These are phyloP conservation scores for Hippolais icterina DNA, from an alignment of 2,113 vertebrate genomes.

Conservation along the genomic window DNA sequence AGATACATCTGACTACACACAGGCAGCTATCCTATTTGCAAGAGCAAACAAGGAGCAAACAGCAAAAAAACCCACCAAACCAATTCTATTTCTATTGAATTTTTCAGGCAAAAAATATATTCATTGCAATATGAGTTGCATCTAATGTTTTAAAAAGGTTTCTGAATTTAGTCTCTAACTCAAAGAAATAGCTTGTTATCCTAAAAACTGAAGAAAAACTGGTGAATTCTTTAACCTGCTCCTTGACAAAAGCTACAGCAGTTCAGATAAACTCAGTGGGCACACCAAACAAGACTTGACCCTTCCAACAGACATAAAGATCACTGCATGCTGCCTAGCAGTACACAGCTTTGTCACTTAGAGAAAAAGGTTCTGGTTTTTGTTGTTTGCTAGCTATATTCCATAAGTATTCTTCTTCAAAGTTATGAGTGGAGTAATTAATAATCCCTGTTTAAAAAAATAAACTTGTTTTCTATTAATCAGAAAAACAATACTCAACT, in stretches of 20 bases:
- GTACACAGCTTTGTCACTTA: not conserved
- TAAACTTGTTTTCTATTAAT: not conserved
- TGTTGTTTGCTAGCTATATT: not conserved
- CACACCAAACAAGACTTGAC: not conserved
- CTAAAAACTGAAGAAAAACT: not conserved
- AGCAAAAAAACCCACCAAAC: not conserved
- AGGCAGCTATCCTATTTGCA: not conserved
- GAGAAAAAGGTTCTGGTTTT: accelerated
- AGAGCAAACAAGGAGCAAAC: not conserved
- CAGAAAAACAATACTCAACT: not conserved
- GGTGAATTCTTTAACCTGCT: not conserved
- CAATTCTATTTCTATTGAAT: not conserved
- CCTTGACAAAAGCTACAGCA: not conserved
- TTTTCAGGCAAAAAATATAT: not conserved
- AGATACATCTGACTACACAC: not conserved
- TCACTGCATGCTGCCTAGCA: not conserved
- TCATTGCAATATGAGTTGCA: not conserved
- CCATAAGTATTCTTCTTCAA: not conserved
- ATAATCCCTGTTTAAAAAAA: not conserved
- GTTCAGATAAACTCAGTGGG: not conserved
- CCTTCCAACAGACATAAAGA: not conserved
- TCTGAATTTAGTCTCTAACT: not conserved
- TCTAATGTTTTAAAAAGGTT: not conserved
- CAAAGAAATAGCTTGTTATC: not conserved
- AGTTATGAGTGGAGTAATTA: not conserved